Evolutionary conservation across 2,113 vertebrate genomes (phyloP).

Genomic region (Prunella fulvescens): DNA sequence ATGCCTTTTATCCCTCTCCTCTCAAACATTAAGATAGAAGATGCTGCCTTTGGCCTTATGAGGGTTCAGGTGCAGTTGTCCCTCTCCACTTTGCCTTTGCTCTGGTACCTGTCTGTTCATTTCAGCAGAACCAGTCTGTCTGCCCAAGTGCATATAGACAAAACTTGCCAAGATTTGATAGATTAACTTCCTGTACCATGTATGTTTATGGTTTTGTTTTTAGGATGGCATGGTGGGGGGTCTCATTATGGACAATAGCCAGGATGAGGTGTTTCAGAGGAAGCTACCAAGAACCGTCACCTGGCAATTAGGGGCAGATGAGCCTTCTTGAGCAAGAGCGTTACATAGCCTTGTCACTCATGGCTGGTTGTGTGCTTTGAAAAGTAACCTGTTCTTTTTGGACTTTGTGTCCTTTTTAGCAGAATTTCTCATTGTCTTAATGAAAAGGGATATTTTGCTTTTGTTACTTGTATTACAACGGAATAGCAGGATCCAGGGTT

Average conservation of each 20-base stretch:
- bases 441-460: not conserved
- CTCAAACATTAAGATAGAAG: not conserved
- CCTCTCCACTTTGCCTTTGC: not conserved
- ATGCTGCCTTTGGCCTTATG: not conserved
- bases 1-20: not conserved
- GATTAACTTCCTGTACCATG: not conserved
- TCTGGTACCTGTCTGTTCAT: not conserved
- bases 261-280: not conserved
- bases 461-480: not conserved
- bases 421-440: not conserved
- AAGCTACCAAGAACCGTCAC: not conserved
- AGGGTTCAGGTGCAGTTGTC: not conserved
- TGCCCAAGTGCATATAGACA: not conserved
- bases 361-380: not conserved
- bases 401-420: not conserved
- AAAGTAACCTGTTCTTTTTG: not conserved
- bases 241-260: not conserved
- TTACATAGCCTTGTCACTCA: not conserved
- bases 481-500: not conserved
- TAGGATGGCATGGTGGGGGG: not conserved
- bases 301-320: not conserved
- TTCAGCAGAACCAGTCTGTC: not conserved
- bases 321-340: not conserved
- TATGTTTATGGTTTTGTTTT: not conserved
- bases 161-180: not conserved